Percentiles rank a stretch among this genome's conserved stretches.
These are phyloP conservation scores for Lycocerus yunnanus DNA, from an alignment of 2,888 invertebrate genomes.

Conservation along the genomic window DNA sequence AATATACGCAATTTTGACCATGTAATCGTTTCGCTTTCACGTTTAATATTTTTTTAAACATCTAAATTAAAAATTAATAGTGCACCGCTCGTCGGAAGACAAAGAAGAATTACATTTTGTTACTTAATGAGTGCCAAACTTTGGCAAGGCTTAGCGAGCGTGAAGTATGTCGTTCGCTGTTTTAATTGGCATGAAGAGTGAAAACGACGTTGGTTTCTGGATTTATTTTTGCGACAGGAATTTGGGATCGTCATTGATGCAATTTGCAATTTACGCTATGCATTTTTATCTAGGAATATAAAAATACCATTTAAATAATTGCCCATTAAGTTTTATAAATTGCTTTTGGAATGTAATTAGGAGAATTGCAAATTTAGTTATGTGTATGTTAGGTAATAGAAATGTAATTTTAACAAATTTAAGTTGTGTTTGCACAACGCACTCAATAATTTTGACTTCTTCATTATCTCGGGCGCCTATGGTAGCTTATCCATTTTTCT, in stretches of 20 bases:
- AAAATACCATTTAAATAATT: background rate
- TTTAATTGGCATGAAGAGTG: slow-evolving; percentile 43
- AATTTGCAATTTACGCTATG: background rate
- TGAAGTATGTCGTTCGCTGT: slow-evolving; percentile 36
- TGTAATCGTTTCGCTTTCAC: background rate
- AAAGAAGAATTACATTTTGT: slow-evolving; percentile 8
- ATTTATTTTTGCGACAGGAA: slow-evolving; percentile 26
- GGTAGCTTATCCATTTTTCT: background rate
- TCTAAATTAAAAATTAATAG: background rate
- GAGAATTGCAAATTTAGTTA: background rate
- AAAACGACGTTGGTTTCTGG: slow-evolving; percentile 25
- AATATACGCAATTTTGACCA: background rate
- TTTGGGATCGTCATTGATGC: slow-evolving; percentile 12
- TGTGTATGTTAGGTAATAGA: background rate
- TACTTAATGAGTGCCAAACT: slow-evolving; percentile 26
- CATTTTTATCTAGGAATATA: background rate
- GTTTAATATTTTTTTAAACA: background rate
- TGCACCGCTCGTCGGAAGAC: background rate
- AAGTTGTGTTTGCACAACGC: background rate
- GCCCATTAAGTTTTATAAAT: background rate
- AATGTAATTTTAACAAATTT: background rate
- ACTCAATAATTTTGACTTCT: background rate
- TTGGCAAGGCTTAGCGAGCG: slow-evolving; percentile 28
- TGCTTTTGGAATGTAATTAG: background rate
- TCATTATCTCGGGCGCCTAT: background rate